These are phyloP conservation scores for Thalassophryne amazonica DNA, from an alignment of 2,797 vertebrate genomes.

Conservation along the genomic window DNA sequence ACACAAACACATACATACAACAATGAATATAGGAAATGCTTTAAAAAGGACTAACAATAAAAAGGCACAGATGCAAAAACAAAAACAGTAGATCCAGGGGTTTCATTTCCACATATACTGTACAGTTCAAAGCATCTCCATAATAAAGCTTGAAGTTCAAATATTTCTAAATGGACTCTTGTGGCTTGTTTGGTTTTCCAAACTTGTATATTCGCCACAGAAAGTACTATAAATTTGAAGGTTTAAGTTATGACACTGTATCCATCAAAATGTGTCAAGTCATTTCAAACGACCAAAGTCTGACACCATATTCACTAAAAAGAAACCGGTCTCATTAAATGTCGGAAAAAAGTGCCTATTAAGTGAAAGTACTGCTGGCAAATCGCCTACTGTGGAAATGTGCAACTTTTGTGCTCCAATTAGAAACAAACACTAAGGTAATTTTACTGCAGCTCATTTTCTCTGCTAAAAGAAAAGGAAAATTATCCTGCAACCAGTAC, in stretches of 20 bases:
- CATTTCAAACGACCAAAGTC: constrained; percentile 11
- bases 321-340: constrained; percentile 10
- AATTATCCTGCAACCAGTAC: constrained; percentile 45
- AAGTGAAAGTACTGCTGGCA: constrained; percentile 1
- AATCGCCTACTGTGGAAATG: constrained; percentile 13
- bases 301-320: background rate
- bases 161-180: constrained; percentile 1
- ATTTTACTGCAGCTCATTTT: constrained; percentile 23
- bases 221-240: constrained; percentile 4
- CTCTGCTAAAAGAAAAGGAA: constrained; percentile 13
- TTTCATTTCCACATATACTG: background rate
- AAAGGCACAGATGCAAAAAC: constrained; percentile 60
- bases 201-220: constrained; percentile 5
- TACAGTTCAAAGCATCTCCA: constrained; percentile 1
- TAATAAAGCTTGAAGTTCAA: constrained; percentile 12
- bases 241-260: background rate
- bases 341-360: background rate
- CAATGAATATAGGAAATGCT: constrained; percentile 36
- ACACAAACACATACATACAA: constrained; percentile 7
- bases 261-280: constrained; percentile 9
- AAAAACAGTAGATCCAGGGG: constrained; percentile 13
- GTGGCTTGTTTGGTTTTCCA: constrained; percentile 4
- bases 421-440: constrained; percentile 49
- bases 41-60: constrained; percentile 2
- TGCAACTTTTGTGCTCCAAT: constrained; percentile 50